Conservation (phyloP, 2,888 invertebrate genomes). For the Pseudococcus longispinus region DNA sequence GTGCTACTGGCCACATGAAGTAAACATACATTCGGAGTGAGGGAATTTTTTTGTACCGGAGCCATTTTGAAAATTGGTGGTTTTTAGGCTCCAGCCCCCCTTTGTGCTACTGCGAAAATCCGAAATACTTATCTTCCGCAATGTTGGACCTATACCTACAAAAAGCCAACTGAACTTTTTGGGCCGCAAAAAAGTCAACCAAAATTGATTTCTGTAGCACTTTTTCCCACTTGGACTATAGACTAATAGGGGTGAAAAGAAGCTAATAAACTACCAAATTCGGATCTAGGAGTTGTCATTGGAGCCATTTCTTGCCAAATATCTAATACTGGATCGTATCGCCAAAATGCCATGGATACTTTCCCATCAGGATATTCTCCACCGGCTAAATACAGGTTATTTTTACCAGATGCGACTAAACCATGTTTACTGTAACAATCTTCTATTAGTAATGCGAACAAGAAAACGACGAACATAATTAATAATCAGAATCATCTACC, state of each 20-base stretch:
- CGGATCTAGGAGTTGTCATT: constrained; percentile 65
- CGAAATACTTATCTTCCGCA: too few relatives aligned
- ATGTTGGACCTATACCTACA: too few relatives aligned
- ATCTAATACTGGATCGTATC: constrained; percentile 65
- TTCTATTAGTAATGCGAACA: not conserved
- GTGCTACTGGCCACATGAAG: too few relatives aligned
- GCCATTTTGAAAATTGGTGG: too few relatives aligned
- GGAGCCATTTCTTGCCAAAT: constrained; percentile 66
- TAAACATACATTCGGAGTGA: too few relatives aligned
- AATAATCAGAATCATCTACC: constrained; percentile 59
- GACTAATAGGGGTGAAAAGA: not conserved
- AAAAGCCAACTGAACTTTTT: too few relatives aligned
- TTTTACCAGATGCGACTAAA: constrained; percentile 65
- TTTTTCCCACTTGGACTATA: too few relatives aligned
- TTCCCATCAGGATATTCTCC: constrained; percentile 67
- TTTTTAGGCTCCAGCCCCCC: too few relatives aligned
- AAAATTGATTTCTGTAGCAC: too few relatives aligned
- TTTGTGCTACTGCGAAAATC: too few relatives aligned
- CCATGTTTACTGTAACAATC: constrained; percentile 64
- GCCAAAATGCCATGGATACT: constrained; percentile 64
- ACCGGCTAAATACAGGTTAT: constrained; percentile 65
- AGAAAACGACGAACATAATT: not conserved
- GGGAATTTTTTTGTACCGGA: too few relatives aligned
- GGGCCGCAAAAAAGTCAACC: too few relatives aligned
- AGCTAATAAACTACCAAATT: constrained; percentile 63